phyloP scores from a whole-genome alignment of 2,113 vertebrate genomes.

The Alethe castanea region DNA sequence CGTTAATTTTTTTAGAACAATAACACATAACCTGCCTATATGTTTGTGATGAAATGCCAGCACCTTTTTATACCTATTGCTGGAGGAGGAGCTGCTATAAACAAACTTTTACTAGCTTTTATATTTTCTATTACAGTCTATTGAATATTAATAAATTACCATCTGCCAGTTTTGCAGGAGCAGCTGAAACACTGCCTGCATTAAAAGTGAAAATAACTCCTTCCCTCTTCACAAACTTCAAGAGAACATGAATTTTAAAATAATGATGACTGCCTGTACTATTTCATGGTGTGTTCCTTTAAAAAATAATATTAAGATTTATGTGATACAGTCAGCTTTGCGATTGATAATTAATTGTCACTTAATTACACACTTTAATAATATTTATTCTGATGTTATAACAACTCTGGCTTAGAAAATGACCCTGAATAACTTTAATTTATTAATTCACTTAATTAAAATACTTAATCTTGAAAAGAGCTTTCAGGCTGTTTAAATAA shows the following conservation, averaged over 20 bases:
- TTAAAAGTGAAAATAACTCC: slow-evolving; percentile 18
- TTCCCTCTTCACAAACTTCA: background rate
- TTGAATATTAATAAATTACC: slow-evolving; percentile 42
- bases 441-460: slow-evolving; percentile 72
- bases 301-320: slow-evolving; percentile 48
- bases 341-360: slow-evolving; percentile 56
- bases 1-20: background rate
- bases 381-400: slow-evolving; percentile 67
- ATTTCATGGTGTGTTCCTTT: slow-evolving; percentile 11
- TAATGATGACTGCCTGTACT: background rate
- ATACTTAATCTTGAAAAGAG: slow-evolving; percentile 64
- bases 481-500: slow-evolving; percentile 64
- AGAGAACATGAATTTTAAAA: background rate
- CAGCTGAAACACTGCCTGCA: background rate
- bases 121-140: slow-evolving; percentile 2
- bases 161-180: background rate
- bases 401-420: slow-evolving; percentile 60
- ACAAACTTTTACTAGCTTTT: slow-evolving; percentile 3
- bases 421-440: slow-evolving; percentile 62
- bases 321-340: slow-evolving; percentile 21
- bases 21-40: background rate
- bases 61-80: background rate
- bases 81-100: background rate
- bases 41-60: background rate
- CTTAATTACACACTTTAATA: slow-evolving; percentile 61